phyloP scores from a whole-genome alignment of 2,113 vertebrate species.

The Apodemus speciosus region DNA sequence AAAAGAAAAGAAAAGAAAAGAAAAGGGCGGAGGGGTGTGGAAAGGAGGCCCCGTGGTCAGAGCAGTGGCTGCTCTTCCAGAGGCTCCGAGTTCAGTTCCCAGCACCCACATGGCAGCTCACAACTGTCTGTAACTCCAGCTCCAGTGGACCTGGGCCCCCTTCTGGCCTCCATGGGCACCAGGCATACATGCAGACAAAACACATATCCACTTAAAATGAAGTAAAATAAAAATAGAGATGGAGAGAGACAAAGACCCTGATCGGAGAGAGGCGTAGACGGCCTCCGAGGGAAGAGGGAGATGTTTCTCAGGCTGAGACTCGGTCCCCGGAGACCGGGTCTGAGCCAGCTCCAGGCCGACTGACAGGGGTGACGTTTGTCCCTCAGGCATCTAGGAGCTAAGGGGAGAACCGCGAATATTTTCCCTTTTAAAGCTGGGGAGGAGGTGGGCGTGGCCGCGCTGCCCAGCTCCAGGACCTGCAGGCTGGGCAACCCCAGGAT shows the following conservation, averaged over 20 bases:
- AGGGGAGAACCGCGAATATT: constrained; percentile 69
- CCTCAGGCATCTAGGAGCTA: constrained; percentile 56
- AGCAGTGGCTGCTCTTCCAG: background rate
- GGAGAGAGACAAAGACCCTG: background rate
- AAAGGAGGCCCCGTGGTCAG: background rate
- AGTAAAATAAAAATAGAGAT: background rate
- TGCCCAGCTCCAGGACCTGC: background rate
- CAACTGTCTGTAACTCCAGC: background rate
- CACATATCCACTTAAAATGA: background rate
- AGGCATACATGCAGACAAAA: background rate
- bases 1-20: no score
- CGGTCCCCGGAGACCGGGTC: constrained; percentile 59
- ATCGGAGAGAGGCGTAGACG: background rate
- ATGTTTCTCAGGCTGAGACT: background rate
- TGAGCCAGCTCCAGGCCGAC: background rate
- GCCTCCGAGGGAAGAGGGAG: background rate
- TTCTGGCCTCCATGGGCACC: background rate
- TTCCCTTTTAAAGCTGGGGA: constrained; percentile 77
- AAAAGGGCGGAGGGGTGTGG: background rate
- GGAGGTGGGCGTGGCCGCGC: constrained; percentile 71
- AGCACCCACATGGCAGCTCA: background rate
- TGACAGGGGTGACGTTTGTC: constrained; percentile 68
- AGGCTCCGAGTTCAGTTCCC: background rate
- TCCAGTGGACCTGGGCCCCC: rapidly evolving
- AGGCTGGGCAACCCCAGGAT: background rate